Evolutionary conservation across 2,888 invertebrate species (phyloP), one percentile per base, ranked within the genome.

Genomic region (Agrotis puta): DNA sequence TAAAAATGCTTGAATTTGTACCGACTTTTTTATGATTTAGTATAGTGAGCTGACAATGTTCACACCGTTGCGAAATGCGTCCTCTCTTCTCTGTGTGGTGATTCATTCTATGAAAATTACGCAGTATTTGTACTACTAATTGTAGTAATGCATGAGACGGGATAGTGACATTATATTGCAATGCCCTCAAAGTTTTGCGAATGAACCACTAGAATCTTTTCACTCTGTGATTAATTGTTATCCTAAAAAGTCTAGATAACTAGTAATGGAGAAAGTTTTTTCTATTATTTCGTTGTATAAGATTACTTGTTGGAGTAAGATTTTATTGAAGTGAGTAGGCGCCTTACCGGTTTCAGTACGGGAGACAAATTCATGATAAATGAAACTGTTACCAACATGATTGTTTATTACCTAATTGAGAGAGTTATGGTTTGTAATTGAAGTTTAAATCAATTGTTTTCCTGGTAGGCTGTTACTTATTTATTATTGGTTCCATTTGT

Each of bases 401-500:
- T 63, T n/a, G 45, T 72, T 72, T 72, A 72, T 48, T 57, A 56
- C 48, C 22, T 56, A 6, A 22, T 43, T 50, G n/a, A 59, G 3
- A 9, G 48, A 73, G 59, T 59, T 66, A 73, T 54, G 51, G 51
- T 50, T 53, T 48, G 27, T 43, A 74, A 66, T 51, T 59, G 73
- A 66, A 48, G n/a, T 54, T 73, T 20, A n/a, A 43, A 24, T 54
- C 51, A 59, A 66, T 74, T 74, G 66, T 66, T 66, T 54, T 73
- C 59, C 43, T 50, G 48, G 27, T 27, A 14, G 5, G 14, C 39
- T 56, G 13, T n/a, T 43, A 43, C 48, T 56, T 56, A 63, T 62
- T 71, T 48, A 56, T 71, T 54, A 63, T 72, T 43, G 20, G 16
- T 3, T 56, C 5, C 48, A 20, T 47, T 47, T 6, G 18, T 47